A percentile compares a stretch with the other conserved stretches of the same genome.
Evolutionary conservation across 2,113 vertebrate species (phyloP).

Genomic region (Rhinolophus sinicus): DNA sequence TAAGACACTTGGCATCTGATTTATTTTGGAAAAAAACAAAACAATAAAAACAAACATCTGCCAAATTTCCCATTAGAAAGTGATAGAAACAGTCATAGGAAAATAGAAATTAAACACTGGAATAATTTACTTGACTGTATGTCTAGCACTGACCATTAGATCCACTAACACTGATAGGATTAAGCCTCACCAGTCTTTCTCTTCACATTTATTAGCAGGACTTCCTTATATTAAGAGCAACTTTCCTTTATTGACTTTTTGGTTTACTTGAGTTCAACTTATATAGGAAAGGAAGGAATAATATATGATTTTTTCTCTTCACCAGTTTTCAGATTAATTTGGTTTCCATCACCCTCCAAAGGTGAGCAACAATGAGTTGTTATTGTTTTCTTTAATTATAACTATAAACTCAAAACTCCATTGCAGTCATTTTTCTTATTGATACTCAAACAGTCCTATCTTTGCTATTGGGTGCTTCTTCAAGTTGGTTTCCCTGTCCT

Average conservation of each 20-base stretch:
- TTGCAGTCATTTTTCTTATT: neutral
- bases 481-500: neutral
- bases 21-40: neutral
- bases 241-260: neutral
- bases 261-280: neutral
- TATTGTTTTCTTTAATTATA: neutral
- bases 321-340: neutral
- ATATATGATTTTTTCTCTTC: neutral
- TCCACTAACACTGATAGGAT: neutral
- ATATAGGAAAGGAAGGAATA: neutral
- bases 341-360: neutral
- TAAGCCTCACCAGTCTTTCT: neutral
- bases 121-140: neutral
- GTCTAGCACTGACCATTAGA: neutral
- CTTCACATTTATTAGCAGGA: neutral
- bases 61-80: conserved; percentile 29
- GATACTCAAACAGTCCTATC: neutral
- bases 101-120: conserved; percentile 16
- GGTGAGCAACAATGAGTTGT: neutral
- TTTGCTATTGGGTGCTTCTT: neutral
- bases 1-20: neutral
- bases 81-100: neutral
- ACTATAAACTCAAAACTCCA: neutral
- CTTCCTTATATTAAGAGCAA: neutral
- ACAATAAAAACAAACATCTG: neutral